A percentile compares a stretch with the other conserved stretches of the same genome.
These are phyloP conservation scores for Staurois parvus DNA, from an alignment of 2,797 vertebrate genomes.

Conservation along the genomic window DNA sequence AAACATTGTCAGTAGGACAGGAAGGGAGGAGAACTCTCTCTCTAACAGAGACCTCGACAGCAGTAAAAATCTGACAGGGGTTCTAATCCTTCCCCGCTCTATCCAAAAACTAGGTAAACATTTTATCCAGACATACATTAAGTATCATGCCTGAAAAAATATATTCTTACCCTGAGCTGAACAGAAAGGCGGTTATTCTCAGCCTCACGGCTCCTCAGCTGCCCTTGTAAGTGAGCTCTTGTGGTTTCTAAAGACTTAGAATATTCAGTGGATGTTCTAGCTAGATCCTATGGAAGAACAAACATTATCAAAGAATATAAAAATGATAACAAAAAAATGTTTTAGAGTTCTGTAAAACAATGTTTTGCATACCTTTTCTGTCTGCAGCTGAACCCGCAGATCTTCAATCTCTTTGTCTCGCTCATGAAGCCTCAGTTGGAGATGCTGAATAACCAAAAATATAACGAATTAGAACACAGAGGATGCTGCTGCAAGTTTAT, in stretches of 20 bases:
- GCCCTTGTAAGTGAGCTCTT: slow-evolving; percentile 85
- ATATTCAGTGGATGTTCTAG: slow-evolving; percentile 79
- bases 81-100: too few species aligned
- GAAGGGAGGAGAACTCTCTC: too few species aligned
- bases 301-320: background rate
- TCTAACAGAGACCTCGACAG: too few species aligned
- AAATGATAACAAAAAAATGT: background rate
- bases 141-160: too few species aligned
- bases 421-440: slow-evolving; percentile 84
- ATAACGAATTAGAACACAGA: background rate
- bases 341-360: background rate
- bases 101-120: too few species aligned
- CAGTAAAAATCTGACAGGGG: too few species aligned
- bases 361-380: slow-evolving; percentile 83
- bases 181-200: slow-evolving; percentile 85
- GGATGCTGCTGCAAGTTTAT: too few species aligned
- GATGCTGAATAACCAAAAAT: slow-evolving; percentile 74
- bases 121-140: too few species aligned
- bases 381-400: slow-evolving; percentile 78
- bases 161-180: slow-evolving; percentile 83
- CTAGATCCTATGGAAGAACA: slow-evolving; percentile 78
- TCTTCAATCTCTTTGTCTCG: slow-evolving; percentile 82
- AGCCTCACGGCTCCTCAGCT: slow-evolving; percentile 86
- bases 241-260: slow-evolving; percentile 85
- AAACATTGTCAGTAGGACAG: too few species aligned